Conservation (phyloP, 2,888 invertebrate species). For the Phlogophora meticulosa region DNA sequence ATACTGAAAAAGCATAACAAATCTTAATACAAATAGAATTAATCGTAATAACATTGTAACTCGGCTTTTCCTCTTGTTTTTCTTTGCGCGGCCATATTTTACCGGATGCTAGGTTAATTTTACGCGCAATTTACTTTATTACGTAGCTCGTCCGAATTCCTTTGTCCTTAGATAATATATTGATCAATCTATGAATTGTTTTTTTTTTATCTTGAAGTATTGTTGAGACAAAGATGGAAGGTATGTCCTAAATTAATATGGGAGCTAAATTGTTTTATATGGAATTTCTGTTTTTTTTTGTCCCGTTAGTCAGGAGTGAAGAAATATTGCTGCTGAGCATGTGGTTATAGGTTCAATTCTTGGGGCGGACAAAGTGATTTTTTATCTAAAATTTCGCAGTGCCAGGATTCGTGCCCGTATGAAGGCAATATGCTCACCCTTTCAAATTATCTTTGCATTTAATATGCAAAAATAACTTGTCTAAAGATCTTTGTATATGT, state of each 20-base stretch:
- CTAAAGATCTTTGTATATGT: too few species aligned
- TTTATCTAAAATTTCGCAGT: too few species aligned
- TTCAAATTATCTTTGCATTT: too few species aligned
- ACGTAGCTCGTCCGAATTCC: slow-evolving; percentile 64
- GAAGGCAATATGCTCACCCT: too few species aligned
- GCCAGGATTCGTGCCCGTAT: too few species aligned
- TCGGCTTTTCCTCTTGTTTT: slow-evolving; percentile 39
- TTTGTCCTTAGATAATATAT: slow-evolving; percentile 69
- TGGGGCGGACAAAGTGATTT: too few species aligned
- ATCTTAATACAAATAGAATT: slow-evolving; percentile 49
- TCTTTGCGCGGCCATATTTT: slow-evolving; percentile 65
- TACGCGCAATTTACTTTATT: slow-evolving; percentile 76
- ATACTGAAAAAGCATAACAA: slow-evolving; percentile 35
- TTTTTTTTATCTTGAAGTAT: slow-evolving; percentile 21
- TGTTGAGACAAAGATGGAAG: neutral
- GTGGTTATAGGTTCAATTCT: too few species aligned
- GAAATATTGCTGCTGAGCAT: too few species aligned
- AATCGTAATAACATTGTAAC: slow-evolving; percentile 48
- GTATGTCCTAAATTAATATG: neutral
- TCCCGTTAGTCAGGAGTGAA: too few species aligned
- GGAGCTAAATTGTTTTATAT: neutral
- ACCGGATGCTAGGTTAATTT: slow-evolving; percentile 71
- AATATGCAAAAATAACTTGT: too few species aligned
- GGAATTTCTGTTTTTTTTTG: neutral
- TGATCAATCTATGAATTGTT: slow-evolving; percentile 61